Conservation (phyloP, 2,113 vertebrate species). For the Campylorhamphus procurvoides region DNA sequence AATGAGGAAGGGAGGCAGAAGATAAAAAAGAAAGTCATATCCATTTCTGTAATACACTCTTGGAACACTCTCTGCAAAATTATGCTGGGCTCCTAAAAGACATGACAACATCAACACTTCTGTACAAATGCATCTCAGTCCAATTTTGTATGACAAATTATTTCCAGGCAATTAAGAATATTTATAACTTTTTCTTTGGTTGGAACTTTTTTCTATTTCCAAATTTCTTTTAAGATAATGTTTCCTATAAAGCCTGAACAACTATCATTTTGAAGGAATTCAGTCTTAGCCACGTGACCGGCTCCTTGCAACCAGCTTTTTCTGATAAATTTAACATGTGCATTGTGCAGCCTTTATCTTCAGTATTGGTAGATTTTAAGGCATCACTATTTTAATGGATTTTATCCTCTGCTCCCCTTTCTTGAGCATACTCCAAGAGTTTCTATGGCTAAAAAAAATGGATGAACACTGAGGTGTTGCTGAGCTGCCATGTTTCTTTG, state of each 20-base stretch:
- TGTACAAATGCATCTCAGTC: slow-evolving; percentile 27
- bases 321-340: slow-evolving; percentile 58
- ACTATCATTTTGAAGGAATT: slow-evolving; percentile 66
- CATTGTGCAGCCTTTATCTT: slow-evolving; percentile 24
- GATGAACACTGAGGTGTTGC: slow-evolving; percentile 22
- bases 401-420: not conserved
- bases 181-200: slow-evolving; percentile 74
- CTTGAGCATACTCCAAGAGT: slow-evolving; percentile 41
- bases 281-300: slow-evolving; percentile 42
- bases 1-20: not conserved
- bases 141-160: slow-evolving; percentile 72
- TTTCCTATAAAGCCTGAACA: slow-evolving; percentile 60
- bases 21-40: slow-evolving; percentile 51
- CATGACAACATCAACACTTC: slow-evolving; percentile 34
- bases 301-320: slow-evolving; percentile 25
- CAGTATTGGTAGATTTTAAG: slow-evolving; percentile 19
- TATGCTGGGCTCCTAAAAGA: slow-evolving; percentile 5
- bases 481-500: slow-evolving; percentile 24
- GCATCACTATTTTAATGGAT: slow-evolving; percentile 34
- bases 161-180: slow-evolving; percentile 78
- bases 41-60: slow-evolving; percentile 33
- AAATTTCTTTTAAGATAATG: slow-evolving; percentile 62
- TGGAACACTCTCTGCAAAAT: slow-evolving; percentile 32
- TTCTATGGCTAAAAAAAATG: slow-evolving; percentile 52
- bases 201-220: slow-evolving; percentile 62